Base-by-base conservation (phyloP, 2,797 vertebrate species). In the Squalus acanthias region DNA sequence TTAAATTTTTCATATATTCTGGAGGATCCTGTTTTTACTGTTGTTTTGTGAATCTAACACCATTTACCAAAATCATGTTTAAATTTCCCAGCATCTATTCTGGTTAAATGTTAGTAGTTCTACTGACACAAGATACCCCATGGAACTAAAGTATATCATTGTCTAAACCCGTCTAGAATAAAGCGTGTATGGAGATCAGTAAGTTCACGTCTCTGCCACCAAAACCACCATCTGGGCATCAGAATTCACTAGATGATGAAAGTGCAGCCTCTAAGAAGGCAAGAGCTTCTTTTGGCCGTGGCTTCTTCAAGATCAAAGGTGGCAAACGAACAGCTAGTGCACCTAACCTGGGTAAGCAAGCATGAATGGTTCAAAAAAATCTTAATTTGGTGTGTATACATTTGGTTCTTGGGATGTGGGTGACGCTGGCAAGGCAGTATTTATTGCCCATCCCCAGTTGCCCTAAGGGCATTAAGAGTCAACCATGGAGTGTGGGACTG, bases 221-320 rank as follows among this genome's bases (percentile, higher is more conserved):
- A 13, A 97, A 98, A 97, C 97, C 98, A 79, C 98, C 98, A 76
- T 60, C 26, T 1, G 97, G 97, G 72, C 98, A 98, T 0, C 97
- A 97, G 7, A 96, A 97, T 20, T 96, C 97, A 0, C 20, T 97
- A 0, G 98, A 99, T 0, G 99, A 99, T 20, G 98, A 98, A 72
- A 97, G 97, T 96, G 99, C 99, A 96, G 99, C 99, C 85, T 98
- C 98, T 0, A 98, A 98, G 96, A 99, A 99, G 97, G 98, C 98
- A 96, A 98, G 99, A 87, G 98, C 99, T 10, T 99, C 99, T 0
- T 99, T 99, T 96, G 99, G 99, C 95, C 98, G 99, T 67, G 99
- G 99, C 46, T 99, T 99, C 97, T 99, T 99, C 97, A 99, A 99
- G 98, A 98, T 99, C 96, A 99, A 99, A 89, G 98, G 98, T 67